These are phyloP conservation scores for Ichneumoninae sp. DNA, from an alignment of 2,888 invertebrate genomes.

Conservation along the genomic window DNA sequence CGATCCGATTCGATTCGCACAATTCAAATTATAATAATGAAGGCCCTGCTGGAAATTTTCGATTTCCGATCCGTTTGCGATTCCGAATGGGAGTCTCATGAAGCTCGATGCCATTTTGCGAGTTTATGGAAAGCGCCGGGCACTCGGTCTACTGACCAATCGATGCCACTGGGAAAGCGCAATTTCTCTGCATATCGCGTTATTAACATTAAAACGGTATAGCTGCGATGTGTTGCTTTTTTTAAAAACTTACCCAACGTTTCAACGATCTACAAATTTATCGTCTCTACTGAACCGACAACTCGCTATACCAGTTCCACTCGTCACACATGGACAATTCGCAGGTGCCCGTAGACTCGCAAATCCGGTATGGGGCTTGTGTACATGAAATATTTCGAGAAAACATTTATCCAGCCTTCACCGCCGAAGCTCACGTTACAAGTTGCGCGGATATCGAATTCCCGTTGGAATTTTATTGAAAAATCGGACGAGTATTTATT, in stretches of 20 bases:
- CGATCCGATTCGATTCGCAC: neutral
- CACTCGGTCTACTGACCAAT: neutral
- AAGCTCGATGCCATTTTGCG: neutral
- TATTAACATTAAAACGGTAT: neutral
- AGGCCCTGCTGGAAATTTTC: neutral
- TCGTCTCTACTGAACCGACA: constrained; percentile 22
- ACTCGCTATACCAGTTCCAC: constrained; percentile 30
- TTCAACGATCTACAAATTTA: constrained; percentile 31
- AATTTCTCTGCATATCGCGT: constrained; percentile 7
- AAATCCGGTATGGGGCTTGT: neutral
- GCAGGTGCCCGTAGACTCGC: neutral
- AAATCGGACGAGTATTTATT: neutral
- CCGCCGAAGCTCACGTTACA: neutral
- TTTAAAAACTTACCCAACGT: neutral
- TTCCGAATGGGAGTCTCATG: neutral
- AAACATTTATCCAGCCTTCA: neutral
- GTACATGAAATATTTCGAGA: neutral
- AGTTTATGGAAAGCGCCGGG: neutral
- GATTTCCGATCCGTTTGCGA: neutral
- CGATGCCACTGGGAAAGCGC: neutral
- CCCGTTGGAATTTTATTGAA: neutral
- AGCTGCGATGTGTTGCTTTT: constrained; percentile 5
- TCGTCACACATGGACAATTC: neutral
- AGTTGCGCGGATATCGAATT: neutral
- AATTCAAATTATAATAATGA: neutral